phyloP scores from a whole-genome alignment of 2,797 vertebrate species.

The Pitangus sulphuratus region DNA sequence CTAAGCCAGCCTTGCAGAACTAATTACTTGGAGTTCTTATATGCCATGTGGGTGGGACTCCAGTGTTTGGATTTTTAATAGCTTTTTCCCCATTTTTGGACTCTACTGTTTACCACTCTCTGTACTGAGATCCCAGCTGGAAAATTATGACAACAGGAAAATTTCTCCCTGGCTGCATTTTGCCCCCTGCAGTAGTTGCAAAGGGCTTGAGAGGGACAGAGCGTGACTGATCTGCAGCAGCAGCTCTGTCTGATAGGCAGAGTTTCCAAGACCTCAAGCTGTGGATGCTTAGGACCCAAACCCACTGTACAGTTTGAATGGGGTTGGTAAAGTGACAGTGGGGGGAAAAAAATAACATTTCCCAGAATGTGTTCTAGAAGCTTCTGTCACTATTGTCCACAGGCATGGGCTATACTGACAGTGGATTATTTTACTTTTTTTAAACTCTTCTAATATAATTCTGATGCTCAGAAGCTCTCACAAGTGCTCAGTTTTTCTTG shows the following conservation, averaged over 20 bases:
- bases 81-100: constrained; percentile 24
- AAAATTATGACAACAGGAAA: neutral
- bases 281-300: neutral
- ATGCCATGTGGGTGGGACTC: constrained; percentile 23
- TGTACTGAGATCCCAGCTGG: constrained; percentile 8
- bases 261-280: neutral
- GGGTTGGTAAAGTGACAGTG: neutral
- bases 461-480: neutral
- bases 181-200: neutral
- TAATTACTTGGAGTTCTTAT: constrained; percentile 62
- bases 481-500: neutral
- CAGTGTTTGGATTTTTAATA: constrained; percentile 45
- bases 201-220: neutral
- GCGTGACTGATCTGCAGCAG: neutral
- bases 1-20: constrained; percentile 56
- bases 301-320: neutral
- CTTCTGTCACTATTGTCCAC: neutral
- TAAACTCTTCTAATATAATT: neutral
- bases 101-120: constrained; percentile 2
- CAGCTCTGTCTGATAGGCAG: neutral
- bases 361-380: neutral
- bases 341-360: neutral
- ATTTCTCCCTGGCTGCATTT: neutral
- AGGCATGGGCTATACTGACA: neutral
- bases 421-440: neutral